A percentile compares a stretch with the other conserved stretches of the same genome.
Evolutionary conservation across 2,888 invertebrate species (phyloP).

Genomic region (Endomychus coccineus): DNA sequence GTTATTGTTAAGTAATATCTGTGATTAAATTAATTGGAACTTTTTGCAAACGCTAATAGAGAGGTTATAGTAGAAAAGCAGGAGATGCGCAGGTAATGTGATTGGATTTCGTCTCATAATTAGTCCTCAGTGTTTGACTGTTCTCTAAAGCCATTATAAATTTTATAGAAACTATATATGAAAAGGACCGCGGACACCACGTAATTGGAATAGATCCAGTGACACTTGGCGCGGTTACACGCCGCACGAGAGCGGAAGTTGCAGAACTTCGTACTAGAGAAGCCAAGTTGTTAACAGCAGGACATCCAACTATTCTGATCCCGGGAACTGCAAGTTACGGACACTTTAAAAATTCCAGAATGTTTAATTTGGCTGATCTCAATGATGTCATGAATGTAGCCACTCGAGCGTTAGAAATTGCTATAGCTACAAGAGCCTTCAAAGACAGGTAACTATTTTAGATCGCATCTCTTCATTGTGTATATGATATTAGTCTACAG

Average conservation of each 20-base stretch:
- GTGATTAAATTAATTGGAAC: no score
- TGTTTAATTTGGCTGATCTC: constrained; percentile 38
- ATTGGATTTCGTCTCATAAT: no score
- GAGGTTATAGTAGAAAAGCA: no score
- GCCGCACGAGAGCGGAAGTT: constrained; percentile 37
- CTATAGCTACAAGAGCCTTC: constrained; percentile 46
- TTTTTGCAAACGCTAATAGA: no score
- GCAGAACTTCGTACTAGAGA: constrained; percentile 40
- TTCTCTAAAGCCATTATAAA: no score
- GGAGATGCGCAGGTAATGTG: no score
- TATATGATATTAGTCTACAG: no score
- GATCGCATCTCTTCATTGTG: no score
- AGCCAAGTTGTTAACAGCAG: constrained; percentile 35
- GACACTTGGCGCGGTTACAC: constrained; percentile 26
- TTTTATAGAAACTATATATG: constrained; percentile 9
- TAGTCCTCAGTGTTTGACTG: no score
- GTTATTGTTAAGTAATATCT: no score
- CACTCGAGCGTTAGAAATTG: constrained; percentile 46
- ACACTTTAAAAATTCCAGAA: constrained; percentile 40
- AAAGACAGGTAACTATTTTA: constrained; percentile 40
- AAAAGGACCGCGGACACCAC: constrained; percentile 23
- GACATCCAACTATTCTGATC: constrained; percentile 39
- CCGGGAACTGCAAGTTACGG: constrained; percentile 42
- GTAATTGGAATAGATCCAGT: constrained; percentile 24
- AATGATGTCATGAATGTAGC: constrained; percentile 42